A percentile compares a stretch with the other conserved stretches of the same genome.
Evolutionary conservation across 2,797 vertebrate species (phyloP).

Genomic region (Falco naumanni): DNA sequence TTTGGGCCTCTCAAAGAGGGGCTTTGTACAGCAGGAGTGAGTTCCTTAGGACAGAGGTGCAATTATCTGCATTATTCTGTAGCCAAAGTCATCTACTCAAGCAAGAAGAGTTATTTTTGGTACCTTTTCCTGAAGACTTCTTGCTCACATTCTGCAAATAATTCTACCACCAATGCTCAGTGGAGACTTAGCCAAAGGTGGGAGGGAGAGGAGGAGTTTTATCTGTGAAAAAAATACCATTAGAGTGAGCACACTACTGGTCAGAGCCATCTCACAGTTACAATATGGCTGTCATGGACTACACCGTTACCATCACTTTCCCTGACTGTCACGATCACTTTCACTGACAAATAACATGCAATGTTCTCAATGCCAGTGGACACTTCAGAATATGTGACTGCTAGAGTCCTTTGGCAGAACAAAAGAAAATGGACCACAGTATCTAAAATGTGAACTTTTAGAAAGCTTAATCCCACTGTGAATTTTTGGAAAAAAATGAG

Average conservation of each 20-base stretch:
- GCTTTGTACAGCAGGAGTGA: not conserved
- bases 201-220: not conserved
- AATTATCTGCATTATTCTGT: not conserved
- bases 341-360: not conserved
- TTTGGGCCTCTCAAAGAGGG: not conserved
- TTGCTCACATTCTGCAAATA: not conserved
- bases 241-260: not conserved
- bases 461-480: not conserved
- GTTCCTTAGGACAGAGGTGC: not conserved
- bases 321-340: not conserved
- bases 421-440: not conserved
- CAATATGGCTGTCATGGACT: not conserved
- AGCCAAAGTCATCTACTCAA: not conserved
- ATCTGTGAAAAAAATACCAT: not conserved
- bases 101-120: not conserved
- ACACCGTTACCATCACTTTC: fast-evolving
- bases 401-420: not conserved
- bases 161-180: not conserved
- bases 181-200: not conserved
- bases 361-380: not conserved
- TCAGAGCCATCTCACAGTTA: not conserved
- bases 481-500: not conserved
- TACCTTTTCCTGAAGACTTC: not conserved
- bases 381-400: not conserved
- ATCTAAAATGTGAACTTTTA: not conserved